Evolutionary conservation across 2,113 vertebrate species (phyloP), one percentile per base, ranked within the genome.

Genomic region (Ahaetulla prasina): DNA sequence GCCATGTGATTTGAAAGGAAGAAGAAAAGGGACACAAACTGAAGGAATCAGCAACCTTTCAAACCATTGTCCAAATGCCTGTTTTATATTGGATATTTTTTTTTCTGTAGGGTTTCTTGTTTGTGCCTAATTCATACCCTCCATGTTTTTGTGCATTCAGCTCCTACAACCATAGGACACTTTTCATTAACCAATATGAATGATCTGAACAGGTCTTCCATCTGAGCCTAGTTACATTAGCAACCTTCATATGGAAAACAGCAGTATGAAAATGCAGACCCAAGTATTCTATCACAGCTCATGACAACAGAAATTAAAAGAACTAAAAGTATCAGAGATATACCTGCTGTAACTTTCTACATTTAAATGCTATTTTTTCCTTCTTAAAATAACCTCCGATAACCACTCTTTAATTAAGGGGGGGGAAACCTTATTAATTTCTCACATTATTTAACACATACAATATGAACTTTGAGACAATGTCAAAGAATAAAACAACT

Each of bases 361-460:
- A 95, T 97, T 97, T 97, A 96, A 97, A 99, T 98, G 98, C 98
- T 98, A 99, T 97, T 96, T 98, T 97, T 97, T 96, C 74, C 95
- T 95, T 96, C 89, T 94, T 96, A 98, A 98, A 98, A 98, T 97
- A 98, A 98, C 97, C 98, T 97, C 97, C 97, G 98, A 99, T 99
- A 98, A 98, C 97, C 97, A 99, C 99, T n/a, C n/a, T n/a, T n/a
- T n/a, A n/a, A n/a, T n/a, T n/a, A n/a, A n/a, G n/a, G n/a, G n/a
- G n/a, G n/a, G n/a, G n/a, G n/a, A n/a, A n/a, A n/a, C 45, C 91
- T 91, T 89, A 91, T 93, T 95, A 95, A 97, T 95, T 95, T 97
- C 63, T 94, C 89, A 94, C 98, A 98, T 96, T 98, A 98, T 98
- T 98, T 97, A 98, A 97, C 97, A 97, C 98, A 97, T 97, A 97